Base-by-base conservation (phyloP, 2,797 vertebrate species). In the Pseudochromis fuscus region DNA sequence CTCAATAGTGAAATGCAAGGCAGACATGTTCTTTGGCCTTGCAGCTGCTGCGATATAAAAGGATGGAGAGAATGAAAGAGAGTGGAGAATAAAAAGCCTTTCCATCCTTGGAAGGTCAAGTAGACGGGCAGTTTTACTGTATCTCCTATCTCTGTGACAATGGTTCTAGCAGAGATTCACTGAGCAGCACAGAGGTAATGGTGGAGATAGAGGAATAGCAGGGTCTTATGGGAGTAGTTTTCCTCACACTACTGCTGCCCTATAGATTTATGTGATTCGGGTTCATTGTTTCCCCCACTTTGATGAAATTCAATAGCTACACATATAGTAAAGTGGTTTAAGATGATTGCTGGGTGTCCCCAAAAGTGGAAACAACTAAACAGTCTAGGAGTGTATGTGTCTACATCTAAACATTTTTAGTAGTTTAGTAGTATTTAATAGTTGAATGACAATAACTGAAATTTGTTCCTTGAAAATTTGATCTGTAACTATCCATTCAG, bases 51-150 rank as follows among this genome's bases (percentile, higher is more conserved):
- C 57, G 79, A 35, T 72, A 67, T 72, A 76, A 83, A 72, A 79
- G 49, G 52, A 72, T 56, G 40, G 33, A 40, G 69, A 52, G 67
- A 83, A 75, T 77, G 61, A 70, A 78, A 78, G 77, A 48, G 71
- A 77, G 73, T 58, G 16, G 40, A 65, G 56, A 50, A 87, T 82
- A 62, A 86, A 88, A 89, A 84, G 78, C 79, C 51, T 84, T 88
- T 85, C 83, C 65, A 72, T 82, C 85, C 52, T 46, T 51, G 68
- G 81, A 92, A 91, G 88, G 89, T 89, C 88, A 88, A 88, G 76
- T 79, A 83, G 79, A 76, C 79, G 55, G 74, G 58, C 75, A 71
- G 73, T 86, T 90, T 83, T 75, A 80, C 73, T 72, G 60, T 78
- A 82, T 83, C 72, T 72, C 53, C 71, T 57, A 68, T 88, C 67